Conservation (phyloP, 2,797 vertebrate species). For the Apogon talboti region DNA sequence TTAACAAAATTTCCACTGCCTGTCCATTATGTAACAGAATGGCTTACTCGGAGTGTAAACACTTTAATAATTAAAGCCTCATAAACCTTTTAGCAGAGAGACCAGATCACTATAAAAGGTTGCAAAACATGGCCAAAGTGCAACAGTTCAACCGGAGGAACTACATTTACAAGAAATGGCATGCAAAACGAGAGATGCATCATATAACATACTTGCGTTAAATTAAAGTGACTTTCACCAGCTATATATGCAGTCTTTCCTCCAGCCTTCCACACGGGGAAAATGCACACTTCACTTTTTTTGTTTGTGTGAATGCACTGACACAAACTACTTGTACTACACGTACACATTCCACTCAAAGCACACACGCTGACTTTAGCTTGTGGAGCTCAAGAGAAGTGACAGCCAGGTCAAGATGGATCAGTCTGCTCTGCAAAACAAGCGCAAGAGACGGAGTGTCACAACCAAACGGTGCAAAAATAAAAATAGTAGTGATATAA, state of each 20-base stretch:
- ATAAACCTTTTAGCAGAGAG: not conserved
- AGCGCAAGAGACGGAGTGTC: not conserved
- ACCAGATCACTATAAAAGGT: not conserved
- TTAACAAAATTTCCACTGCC: no score
- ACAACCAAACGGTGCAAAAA: no score
- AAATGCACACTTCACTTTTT: not conserved
- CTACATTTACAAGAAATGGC: not conserved
- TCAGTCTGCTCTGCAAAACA: not conserved
- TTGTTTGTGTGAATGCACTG: not conserved
- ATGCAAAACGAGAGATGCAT: not conserved
- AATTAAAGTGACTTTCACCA: not conserved
- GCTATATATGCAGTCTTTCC: not conserved
- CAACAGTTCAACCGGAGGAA: conserved; percentile 5
- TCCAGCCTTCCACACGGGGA: not conserved
- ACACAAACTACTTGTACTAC: not conserved
- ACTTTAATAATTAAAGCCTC: not conserved
- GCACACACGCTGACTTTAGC: conserved; percentile 4
- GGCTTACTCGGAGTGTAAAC: no score
- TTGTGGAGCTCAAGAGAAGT: conserved; percentile 10
- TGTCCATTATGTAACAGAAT: no score
- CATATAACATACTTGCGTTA: conserved; percentile 16
- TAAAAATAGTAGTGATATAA: not conserved
- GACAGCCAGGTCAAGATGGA: conserved; percentile 27
- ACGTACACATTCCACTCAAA: not conserved
- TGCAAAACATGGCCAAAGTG: conserved; percentile 57